Percentiles rank a stretch among this genome's conserved stretches.
phyloP scores from a whole-genome alignment of 2,888 invertebrate genomes.

The Oxytorus armatus region DNA sequence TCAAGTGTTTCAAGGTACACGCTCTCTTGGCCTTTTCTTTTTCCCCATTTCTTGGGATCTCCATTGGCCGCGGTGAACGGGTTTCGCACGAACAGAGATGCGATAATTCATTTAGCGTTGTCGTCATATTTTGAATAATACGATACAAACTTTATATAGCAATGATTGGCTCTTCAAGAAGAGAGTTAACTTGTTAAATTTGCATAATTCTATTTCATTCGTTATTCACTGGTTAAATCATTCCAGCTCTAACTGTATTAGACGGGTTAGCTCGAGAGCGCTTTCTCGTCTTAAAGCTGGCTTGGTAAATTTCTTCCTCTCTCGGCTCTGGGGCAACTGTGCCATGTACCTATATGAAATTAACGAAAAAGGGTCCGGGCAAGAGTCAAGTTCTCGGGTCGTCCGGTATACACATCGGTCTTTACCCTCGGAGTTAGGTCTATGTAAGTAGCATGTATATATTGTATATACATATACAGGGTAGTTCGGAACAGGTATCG shows the following conservation, averaged over 20 bases:
- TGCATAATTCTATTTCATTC: slow-evolving; percentile 9
- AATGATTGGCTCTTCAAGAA: slow-evolving; percentile 1
- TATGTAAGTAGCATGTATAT: slow-evolving; percentile 28
- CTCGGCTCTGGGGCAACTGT: slow-evolving; percentile 14
- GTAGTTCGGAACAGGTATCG: too few relatives aligned
- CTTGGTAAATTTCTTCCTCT: slow-evolving; percentile 48
- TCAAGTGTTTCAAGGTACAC: slow-evolving; percentile 30
- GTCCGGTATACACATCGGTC: slow-evolving; percentile 8
- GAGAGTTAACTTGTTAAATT: neutral
- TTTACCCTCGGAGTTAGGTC: neutral
- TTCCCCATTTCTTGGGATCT: slow-evolving; percentile 20
- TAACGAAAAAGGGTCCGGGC: slow-evolving; percentile 49
- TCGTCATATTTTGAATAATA: slow-evolving; percentile 1
- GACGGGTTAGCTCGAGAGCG: slow-evolving; percentile 2
- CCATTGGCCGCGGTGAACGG: neutral
- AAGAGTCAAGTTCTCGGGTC: slow-evolving; percentile 43
- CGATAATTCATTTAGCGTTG: slow-evolving; percentile 3
- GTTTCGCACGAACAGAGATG: neutral
- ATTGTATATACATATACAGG: slow-evolving; percentile 1
- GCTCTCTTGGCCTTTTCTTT: slow-evolving; percentile 1
- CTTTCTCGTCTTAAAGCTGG: slow-evolving; percentile 30
- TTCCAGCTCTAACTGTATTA: slow-evolving; percentile 33
- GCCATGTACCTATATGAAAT: slow-evolving; percentile 44
- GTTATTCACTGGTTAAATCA: slow-evolving; percentile 24
- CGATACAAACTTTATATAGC: neutral